These are phyloP conservation scores for Heterocephalus glaber DNA, from an alignment of 2,113 vertebrate genomes.

Conservation along the genomic window DNA sequence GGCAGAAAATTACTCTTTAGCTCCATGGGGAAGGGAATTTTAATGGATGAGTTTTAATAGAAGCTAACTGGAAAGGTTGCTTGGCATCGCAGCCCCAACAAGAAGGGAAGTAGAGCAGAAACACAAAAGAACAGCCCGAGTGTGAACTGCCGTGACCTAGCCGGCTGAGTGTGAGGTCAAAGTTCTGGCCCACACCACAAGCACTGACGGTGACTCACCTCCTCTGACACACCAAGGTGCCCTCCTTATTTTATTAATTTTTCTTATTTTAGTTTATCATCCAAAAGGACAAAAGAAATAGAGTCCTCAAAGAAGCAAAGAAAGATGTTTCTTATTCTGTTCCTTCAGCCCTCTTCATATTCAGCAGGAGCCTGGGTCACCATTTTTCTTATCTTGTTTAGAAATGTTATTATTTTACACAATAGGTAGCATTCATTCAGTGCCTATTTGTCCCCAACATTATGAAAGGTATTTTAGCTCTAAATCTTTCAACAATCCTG, in stretches of 20 bases:
- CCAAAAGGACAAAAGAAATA: not conserved
- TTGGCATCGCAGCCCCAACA: not conserved
- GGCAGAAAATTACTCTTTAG: constrained; percentile 61
- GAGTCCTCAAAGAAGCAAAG: not conserved
- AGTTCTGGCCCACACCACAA: not conserved
- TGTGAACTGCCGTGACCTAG: not conserved
- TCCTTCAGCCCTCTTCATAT: not conserved
- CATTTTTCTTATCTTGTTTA: not conserved
- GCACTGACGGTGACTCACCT: not conserved
- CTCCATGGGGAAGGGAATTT: constrained; percentile 62
- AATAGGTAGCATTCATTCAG: not conserved
- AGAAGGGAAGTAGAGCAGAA: constrained; percentile 39
- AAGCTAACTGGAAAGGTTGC: constrained; percentile 59
- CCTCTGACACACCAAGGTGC: not conserved
- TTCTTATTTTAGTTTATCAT: constrained; percentile 4
- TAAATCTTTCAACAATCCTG: constrained; percentile 14
- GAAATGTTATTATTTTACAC: not conserved
- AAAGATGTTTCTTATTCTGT: constrained; percentile 17
- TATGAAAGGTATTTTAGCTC: constrained; percentile 25
- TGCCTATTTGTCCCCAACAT: not conserved
- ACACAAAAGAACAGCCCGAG: not conserved
- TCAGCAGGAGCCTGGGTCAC: not conserved
- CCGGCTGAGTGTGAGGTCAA: not conserved
- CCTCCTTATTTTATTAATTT: not conserved
- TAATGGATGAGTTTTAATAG: constrained; percentile 67